Evolutionary conservation across 2,113 vertebrate species (phyloP), one percentile per base, ranked within the genome.

Genomic region (Brienomyrus longianalis): DNA sequence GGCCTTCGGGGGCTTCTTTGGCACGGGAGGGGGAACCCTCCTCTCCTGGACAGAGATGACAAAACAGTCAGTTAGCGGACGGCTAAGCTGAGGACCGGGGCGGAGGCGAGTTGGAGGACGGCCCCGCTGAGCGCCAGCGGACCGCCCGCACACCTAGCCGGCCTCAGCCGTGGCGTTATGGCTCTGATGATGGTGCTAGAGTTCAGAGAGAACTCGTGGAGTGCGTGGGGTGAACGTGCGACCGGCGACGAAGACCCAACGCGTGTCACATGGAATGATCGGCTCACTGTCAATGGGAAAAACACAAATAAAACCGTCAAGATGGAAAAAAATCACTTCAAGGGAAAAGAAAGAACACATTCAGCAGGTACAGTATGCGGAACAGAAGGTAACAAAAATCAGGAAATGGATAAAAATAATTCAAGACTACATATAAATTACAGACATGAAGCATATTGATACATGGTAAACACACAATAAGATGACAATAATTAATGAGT

Each of bases 1-100:
- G 94, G 96, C 97, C 96, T 98, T 99, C 91, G 97, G 97, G 94
- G 98, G 98, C 96, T 99, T 99, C 97, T 99, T 99, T 96, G 98
- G 98, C 97, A 99, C 98, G 93, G 98, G 97, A 96, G 98, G 98
- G 95, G 98, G 98, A 93, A 97, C 97, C 94, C 97, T 97, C 96
- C 97, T 97, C 97, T 99, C 98, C 98, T 99, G 96, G 96, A 97
- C 95, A 97, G 96, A 96, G 95, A 93, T 48, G 91, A 92, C 89
- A 91, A 89, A 70, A 91, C 62, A 88, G 90, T 88, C 89, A 88
- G 89, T 93, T 91, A 93, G 87, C 48, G 17, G 4, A n/a, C 45
- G 88, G 35, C 83, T 88, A 35, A 88, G 91, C 90, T 54, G 21
- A 19, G 85, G 51, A 51, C 3, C 51, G 50, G 50, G 85, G 11